Evolutionary conservation across 2,888 invertebrate genomes (phyloP).

Genomic region (Rhorus exstirpatorius): DNA sequence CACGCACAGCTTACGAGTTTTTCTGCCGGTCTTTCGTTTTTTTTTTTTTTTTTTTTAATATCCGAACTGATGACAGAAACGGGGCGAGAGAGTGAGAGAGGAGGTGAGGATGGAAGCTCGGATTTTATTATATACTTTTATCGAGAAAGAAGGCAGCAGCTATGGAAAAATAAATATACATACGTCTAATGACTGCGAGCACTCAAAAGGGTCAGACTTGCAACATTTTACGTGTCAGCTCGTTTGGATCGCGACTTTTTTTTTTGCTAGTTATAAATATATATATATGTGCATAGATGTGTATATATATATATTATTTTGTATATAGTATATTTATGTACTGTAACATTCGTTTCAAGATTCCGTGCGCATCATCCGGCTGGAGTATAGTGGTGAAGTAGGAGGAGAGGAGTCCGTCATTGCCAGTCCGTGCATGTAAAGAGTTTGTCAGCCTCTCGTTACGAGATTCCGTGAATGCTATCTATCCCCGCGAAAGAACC

Average conservation of each 20-base stretch:
- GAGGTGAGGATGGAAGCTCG: constrained; percentile 16
- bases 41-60: background rate
- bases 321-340: constrained; percentile 26
- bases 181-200: constrained; percentile 5
- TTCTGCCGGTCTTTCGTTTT: background rate
- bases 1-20: constrained; percentile 9
- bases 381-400: constrained; percentile 45
- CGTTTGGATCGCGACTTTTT: background rate
- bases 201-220: background rate
- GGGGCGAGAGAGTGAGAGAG: constrained; percentile 18
- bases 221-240: background rate
- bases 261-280: constrained; percentile 7
- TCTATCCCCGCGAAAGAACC: constrained; percentile 72
- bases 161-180: constrained; percentile 42
- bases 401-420: constrained; percentile 62
- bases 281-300: constrained; percentile 18
- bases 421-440: constrained; percentile 68
- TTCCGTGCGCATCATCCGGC: constrained; percentile 55
- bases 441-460: constrained; percentile 78
- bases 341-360: constrained; percentile 44
- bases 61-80: constrained; percentile 40
- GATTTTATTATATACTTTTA: constrained; percentile 61
- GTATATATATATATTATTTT: constrained; percentile 26
- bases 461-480: constrained; percentile 81
- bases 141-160: constrained; percentile 41